A percentile compares a stretch with the other conserved stretches of the same genome.
phyloP scores from a whole-genome alignment of 2,888 invertebrate genomes.

The Cremastinae sp. region DNA sequence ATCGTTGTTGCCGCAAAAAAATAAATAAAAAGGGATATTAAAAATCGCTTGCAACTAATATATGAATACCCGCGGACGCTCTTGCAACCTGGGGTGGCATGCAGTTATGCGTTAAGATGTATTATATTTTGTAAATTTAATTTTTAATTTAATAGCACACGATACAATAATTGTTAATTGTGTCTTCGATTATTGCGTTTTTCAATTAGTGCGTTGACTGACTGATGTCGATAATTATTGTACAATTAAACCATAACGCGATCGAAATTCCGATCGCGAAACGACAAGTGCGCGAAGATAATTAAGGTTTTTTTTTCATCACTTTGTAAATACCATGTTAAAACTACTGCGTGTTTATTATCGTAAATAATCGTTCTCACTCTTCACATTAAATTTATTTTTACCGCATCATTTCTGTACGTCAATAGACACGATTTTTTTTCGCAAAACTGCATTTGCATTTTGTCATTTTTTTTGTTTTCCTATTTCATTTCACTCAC shows the following conservation, averaged over 20 bases:
- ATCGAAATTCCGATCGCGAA: conserved; percentile 54
- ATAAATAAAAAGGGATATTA: conserved; percentile 53
- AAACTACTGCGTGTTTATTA: conserved; percentile 35
- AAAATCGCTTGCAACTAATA: conserved; percentile 73
- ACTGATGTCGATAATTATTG: conserved; percentile 52
- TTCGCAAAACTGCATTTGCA: conserved; percentile 72
- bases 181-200: conserved; percentile 74
- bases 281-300: conserved; percentile 23
- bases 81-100: conserved; percentile 78
- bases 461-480: conserved; percentile 72
- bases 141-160: conserved; percentile 72
- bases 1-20: conserved; percentile 17
- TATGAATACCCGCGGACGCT: conserved; percentile 68
- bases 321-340: conserved; percentile 56
- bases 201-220: conserved; percentile 53
- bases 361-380: conserved; percentile 49
- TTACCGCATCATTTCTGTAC: conserved; percentile 66
- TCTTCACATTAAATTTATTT: conserved; percentile 51
- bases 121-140: conserved; percentile 77
- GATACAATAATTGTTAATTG: conserved; percentile 73
- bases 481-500: conserved; percentile 13
- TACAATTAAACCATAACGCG: conserved; percentile 68
- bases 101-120: conserved; percentile 70
- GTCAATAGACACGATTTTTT: conserved; percentile 75
- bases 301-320: conserved; percentile 33